Evolutionary conservation across 1,140 invertebrate genomes (phyloP).

Genomic region (Phthorimaea operculella): DNA sequence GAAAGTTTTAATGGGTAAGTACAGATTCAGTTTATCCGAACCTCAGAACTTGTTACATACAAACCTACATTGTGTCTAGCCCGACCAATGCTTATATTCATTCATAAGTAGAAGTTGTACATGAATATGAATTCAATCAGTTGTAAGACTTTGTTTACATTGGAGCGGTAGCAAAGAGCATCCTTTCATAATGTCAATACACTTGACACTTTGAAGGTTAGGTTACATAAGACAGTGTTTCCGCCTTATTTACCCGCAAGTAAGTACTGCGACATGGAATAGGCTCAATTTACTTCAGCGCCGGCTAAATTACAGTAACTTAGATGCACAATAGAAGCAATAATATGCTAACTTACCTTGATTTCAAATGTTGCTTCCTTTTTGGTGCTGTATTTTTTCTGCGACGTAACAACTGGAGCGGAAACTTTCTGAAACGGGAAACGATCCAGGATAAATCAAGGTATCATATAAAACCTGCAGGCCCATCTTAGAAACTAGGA

Average conservation of each 20-base stretch:
- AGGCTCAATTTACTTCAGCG: neutral
- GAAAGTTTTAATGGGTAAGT: no score
- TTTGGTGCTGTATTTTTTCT: constrained; percentile 71
- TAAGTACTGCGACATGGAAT: no score
- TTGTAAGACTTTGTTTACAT: constrained; percentile 3
- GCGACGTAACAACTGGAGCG: constrained; percentile 48
- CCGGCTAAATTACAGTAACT: neutral
- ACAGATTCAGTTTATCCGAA: no score
- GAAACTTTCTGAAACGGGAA: constrained; percentile 44
- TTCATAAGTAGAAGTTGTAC: no score
- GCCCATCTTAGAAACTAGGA: no score
- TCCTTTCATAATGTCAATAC: constrained; percentile 16
- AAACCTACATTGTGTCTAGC: no score
- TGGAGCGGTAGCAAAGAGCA: neutral
- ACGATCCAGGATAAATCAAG: constrained; percentile 2
- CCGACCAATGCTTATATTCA: no score
- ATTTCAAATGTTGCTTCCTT: constrained; percentile 80
- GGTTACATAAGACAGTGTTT: constrained; percentile 52
- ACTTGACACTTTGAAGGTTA: constrained; percentile 60
- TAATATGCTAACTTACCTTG: constrained; percentile 63
- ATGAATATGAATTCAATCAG: neutral
- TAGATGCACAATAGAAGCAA: neutral
- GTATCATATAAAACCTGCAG: no score
- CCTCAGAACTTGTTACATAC: no score
- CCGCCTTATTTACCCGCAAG: neutral